Evolutionary conservation across 2,113 vertebrate species (phyloP).

Genomic region (Varanus komodoensis): DNA sequence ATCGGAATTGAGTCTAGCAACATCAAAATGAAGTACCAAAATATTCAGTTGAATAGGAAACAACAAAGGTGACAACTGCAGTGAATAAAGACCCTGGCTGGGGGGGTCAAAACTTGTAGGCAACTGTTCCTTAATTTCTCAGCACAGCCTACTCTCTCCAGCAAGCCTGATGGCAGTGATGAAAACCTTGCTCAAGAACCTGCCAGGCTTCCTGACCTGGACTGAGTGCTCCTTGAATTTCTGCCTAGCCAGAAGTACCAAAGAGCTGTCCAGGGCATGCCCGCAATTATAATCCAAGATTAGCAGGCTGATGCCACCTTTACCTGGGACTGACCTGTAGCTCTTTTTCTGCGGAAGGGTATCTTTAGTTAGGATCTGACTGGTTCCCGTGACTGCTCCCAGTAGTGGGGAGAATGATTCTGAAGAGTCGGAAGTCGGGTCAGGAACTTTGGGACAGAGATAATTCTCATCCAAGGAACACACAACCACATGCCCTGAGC

Average conservation of each 20-base stretch:
- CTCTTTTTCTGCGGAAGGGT: neutral
- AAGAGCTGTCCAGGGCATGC: too few relatives aligned
- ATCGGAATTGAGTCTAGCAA: slow-evolving; percentile 89
- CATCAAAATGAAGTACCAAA: slow-evolving; percentile 76
- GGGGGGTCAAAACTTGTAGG: slow-evolving; percentile 39
- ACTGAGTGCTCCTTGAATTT: neutral
- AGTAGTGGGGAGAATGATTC: neutral
- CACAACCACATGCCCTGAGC: neutral
- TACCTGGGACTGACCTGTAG: neutral
- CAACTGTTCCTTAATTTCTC: slow-evolving; percentile 18
- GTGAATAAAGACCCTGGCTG: slow-evolving; percentile 54
- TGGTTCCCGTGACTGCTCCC: neutral
- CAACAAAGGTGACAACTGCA: slow-evolving; percentile 12
- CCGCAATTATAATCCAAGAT: neutral
- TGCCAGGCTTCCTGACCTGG: neutral
- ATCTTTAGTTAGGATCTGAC: neutral
- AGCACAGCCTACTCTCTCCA: neutral
- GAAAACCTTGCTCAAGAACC: neutral
- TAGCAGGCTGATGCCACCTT: neutral
- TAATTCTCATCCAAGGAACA: neutral
- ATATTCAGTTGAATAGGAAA: slow-evolving; percentile 73
- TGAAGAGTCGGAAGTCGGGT: neutral
- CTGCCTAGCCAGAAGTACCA: neutral
- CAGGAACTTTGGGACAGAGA: neutral
- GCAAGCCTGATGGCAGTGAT: too few relatives aligned